Evolutionary conservation across 2,113 vertebrate species (phyloP).

Genomic region (Cyanocitta stelleri): DNA sequence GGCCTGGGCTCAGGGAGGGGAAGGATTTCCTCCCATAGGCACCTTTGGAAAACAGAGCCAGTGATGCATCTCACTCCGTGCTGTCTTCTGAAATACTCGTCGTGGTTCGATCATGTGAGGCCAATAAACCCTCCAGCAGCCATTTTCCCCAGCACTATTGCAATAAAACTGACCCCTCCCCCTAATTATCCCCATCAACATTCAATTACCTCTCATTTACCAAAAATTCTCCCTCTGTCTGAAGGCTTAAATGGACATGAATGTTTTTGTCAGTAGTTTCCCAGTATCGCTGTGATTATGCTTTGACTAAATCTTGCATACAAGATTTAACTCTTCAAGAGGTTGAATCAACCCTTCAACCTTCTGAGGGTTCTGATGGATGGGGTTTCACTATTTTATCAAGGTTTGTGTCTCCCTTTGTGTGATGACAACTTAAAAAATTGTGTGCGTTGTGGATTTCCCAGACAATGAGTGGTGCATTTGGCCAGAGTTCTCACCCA

Average conservation of each 20-base stretch:
- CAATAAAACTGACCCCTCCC: not conserved
- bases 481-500: not conserved
- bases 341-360: not conserved
- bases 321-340: not conserved
- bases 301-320: not conserved
- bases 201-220: not conserved
- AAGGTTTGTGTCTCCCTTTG: not conserved
- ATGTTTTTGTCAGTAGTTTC: not conserved
- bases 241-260: not conserved
- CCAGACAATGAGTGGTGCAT: not conserved
- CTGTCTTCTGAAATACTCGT: not conserved
- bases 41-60: not conserved
- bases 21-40: not conserved
- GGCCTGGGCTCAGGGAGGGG: not conserved
- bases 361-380: not conserved
- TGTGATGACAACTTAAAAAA: not conserved
- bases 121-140: not conserved
- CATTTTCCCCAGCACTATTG: not conserved
- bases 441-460: not conserved
- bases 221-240: not conserved
- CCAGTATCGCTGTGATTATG: not conserved
- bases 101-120: accelerated
- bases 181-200: not conserved
- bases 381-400: not conserved
- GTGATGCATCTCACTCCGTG: not conserved